Base-by-base conservation (phyloP, 2,113 vertebrate species). In the Fulmarus glacialis region DNA sequence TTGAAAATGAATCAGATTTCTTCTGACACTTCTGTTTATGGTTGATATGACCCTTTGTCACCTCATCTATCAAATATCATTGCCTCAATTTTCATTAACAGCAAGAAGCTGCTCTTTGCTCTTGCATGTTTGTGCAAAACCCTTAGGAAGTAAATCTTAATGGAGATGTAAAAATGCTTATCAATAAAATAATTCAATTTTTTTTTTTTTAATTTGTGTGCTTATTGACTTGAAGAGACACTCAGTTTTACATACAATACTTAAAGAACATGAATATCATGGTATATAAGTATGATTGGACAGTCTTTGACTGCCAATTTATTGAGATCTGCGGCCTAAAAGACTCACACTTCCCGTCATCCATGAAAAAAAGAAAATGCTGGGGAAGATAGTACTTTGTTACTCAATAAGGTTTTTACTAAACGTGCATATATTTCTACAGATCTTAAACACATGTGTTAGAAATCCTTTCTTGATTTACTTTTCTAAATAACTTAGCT, bases 1-100 rank as follows among this genome's bases (percentile, higher is more conserved):
- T 19, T 82, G 47, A 86, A 92, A 85, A 90, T 38, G 24, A 84
- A 74, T 82, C 47, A 62, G 24, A 88, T 78, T 92, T 89, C 71
- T 87, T 92, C 42, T 90, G 66, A 79, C 24, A 62, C 14, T 79
- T 79, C 9, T 79, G 34, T 83, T 94, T 64, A 87, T 81, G 43
- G 55, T 74, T 77, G 89, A 81, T 87, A 70, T 71, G 55, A 78
- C 63, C 55, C 32, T 64, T 72, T 73, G 27, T 43, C 18, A 68
- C 59, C 27, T 87, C 38, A 87, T 66, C 36, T 34, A 64, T 81
- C 47, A 27, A 73, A n/a, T 87, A 66, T 43, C 18, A 29, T 88
- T 83, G 40, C 11, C 11, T 80, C 30, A 42, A 11, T 78, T 87
- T 94, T 93, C 34, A 84, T 82, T 70, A 94, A 82, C 4, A 78